Evolutionary conservation across 2,113 vertebrate genomes (phyloP).

Genomic region (Micromys minutus): DNA sequence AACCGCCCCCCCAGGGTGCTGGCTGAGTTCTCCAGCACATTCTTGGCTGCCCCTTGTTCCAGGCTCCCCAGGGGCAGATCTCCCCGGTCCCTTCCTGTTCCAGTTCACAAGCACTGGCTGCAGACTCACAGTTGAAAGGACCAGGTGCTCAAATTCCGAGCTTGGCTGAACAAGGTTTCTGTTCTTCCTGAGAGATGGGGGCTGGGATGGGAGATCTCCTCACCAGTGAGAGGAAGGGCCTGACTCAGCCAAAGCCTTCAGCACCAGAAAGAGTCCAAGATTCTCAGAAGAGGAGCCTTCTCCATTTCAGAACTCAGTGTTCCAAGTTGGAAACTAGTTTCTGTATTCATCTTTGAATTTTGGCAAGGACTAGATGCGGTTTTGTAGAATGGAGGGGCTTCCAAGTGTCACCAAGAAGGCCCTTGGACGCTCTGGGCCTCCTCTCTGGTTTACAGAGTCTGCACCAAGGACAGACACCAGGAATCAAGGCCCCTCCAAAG

Average conservation of each 20-base stretch:
- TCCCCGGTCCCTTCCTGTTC: slow-evolving; percentile 1
- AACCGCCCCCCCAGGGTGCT: not conserved
- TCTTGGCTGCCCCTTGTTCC: not conserved
- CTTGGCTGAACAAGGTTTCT: slow-evolving; percentile 19
- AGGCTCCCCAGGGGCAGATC: not conserved
- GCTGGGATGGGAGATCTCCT: not conserved
- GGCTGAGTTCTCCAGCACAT: not conserved
- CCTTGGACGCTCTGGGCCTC: not conserved
- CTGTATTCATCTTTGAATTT: slow-evolving; percentile 22
- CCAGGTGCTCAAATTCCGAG: slow-evolving; percentile 8
- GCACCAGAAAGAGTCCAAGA: not conserved
- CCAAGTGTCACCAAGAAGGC: not conserved
- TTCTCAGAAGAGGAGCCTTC: not conserved
- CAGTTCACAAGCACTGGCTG: not conserved
- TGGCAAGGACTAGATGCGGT: not conserved
- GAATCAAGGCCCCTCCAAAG: not conserved
- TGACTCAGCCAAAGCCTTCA: not conserved
- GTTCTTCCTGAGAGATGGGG: not conserved
- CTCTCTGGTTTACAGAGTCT: not conserved
- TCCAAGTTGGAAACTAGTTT: slow-evolving; percentile 33
- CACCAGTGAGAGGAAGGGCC: not conserved
- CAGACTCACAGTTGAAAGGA: not conserved
- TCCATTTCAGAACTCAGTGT: not conserved
- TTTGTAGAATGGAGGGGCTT: not conserved
- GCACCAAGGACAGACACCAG: not conserved